Percentiles rank a stretch among this genome's conserved stretches.
These are phyloP conservation scores for Ditula angustiorana DNA, from an alignment of 2,888 invertebrate genomes.

Conservation along the genomic window DNA sequence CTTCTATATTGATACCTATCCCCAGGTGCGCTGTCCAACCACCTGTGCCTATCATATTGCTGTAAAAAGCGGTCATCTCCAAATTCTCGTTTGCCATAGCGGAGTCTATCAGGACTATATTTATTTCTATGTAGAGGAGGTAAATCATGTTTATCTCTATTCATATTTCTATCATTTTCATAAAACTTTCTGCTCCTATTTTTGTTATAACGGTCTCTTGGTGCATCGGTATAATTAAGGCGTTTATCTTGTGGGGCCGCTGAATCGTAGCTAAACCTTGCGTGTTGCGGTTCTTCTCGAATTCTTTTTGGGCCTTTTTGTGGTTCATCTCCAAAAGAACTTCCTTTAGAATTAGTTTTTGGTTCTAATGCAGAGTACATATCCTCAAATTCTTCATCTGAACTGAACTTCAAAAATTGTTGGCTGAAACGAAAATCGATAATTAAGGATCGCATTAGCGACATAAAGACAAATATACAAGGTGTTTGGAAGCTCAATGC, in stretches of 20 bases:
- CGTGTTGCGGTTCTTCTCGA: conserved; percentile 44
- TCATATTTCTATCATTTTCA: conserved; percentile 38
- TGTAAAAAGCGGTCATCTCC: conserved; percentile 51
- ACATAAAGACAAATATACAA: too few relatives aligned
- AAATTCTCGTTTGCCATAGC: conserved; percentile 48
- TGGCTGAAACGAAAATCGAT: conserved; percentile 25
- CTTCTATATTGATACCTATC: conserved; percentile 53
- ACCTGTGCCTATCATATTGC: conserved; percentile 53
- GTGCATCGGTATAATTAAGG: conserved; percentile 47
- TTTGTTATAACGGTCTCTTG: conserved; percentile 39
- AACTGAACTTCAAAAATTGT: conserved; percentile 53
- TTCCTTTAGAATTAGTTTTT: conserved; percentile 29
- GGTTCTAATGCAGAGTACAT: conserved; percentile 38
- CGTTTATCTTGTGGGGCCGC: conserved; percentile 52
- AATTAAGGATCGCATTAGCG: too few relatives aligned
- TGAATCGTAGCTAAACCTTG: conserved; percentile 49
- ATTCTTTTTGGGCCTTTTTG: conserved; percentile 45
- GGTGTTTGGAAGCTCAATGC: too few relatives aligned
- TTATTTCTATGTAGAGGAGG: conserved; percentile 51
- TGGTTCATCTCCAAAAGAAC: conserved; percentile 37
- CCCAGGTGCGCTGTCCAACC: conserved; percentile 57
- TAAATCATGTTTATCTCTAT: conserved; percentile 55
- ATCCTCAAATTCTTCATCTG: conserved; percentile 63
- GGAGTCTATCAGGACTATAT: conserved; percentile 56
- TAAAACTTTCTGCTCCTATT: conserved; percentile 47